phyloP scores from a whole-genome alignment of 2,888 invertebrate species.

The Teleogryllus oceanicus region DNA sequence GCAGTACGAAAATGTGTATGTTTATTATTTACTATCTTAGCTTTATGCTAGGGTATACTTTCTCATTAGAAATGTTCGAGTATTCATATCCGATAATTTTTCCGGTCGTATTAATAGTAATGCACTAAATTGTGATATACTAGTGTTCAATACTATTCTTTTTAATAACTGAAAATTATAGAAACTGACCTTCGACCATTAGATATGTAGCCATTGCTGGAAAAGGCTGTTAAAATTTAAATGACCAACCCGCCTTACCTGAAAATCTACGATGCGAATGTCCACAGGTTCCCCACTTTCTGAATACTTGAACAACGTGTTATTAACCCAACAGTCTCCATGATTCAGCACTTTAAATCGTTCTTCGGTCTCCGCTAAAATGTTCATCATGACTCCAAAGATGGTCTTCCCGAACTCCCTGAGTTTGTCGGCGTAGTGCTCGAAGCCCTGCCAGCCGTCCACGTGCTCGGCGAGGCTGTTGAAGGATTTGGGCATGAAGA shows the following conservation, averaged over 20 bases:
- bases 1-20: no score
- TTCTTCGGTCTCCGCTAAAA: conserved; percentile 23
- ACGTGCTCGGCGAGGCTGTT: conserved; percentile 23
- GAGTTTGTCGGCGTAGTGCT: conserved; percentile 23
- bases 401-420: conserved; percentile 18
- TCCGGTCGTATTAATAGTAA: no score
- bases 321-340: conserved; percentile 38
- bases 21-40: no score
- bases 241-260: neutral
- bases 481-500: neutral
- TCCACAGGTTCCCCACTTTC: conserved; percentile 27
- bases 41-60: no score
- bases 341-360: conserved; percentile 34
- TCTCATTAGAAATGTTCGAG: no score
- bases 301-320: conserved; percentile 35
- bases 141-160: no score
- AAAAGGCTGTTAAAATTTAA: conserved; percentile 21
- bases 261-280: conserved; percentile 36
- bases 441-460: conserved; percentile 30
- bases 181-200: no score
- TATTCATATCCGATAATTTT: no score
- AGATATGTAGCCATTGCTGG: no score
- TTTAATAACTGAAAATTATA: no score
- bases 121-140: no score
- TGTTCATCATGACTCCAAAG: neutral